phyloP scores from a whole-genome alignment of 2,113 vertebrate genomes.

The Heterocephalus glaber region DNA sequence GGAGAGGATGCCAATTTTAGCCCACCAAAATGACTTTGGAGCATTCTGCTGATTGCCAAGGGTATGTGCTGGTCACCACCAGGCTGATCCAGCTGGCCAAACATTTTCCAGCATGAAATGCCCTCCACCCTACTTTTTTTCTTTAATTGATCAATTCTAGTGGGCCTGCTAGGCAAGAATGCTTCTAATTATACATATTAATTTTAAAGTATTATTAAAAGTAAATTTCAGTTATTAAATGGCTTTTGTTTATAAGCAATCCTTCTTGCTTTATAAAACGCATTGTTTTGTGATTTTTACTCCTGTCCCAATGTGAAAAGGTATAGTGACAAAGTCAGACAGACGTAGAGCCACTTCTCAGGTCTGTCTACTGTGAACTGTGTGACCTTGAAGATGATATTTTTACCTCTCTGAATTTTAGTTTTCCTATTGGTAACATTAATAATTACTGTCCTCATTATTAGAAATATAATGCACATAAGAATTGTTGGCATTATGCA shows the following conservation, averaged over 20 bases:
- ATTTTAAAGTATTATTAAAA: slow-evolving; percentile 50
- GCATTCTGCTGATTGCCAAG: not conserved
- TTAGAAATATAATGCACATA: slow-evolving; percentile 5
- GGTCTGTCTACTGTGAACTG: not conserved
- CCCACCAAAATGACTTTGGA: not conserved
- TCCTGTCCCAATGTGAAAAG: not conserved
- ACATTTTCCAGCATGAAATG: not conserved
- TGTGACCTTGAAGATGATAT: not conserved
- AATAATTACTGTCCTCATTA: not conserved
- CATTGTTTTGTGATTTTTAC: slow-evolving; percentile 10
- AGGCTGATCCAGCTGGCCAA: not conserved
- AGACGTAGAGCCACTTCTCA: not conserved
- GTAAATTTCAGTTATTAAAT: slow-evolving; percentile 4
- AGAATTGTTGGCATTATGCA: not conserved
- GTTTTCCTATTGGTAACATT: not conserved
- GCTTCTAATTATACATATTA: slow-evolving; percentile 14
- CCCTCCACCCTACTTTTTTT: not conserved
- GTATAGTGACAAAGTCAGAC: not conserved
- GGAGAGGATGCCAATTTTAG: not conserved
- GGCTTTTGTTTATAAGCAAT: slow-evolving; percentile 11
- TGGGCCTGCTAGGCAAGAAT: not conserved
- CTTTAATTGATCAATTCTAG: not conserved
- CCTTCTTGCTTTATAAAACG: not conserved
- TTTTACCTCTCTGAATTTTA: slow-evolving; percentile 34
- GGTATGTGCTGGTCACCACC: not conserved